Evolutionary conservation across 2,888 invertebrate species (phyloP).

Genomic region (Sicus ferrugineus): DNA sequence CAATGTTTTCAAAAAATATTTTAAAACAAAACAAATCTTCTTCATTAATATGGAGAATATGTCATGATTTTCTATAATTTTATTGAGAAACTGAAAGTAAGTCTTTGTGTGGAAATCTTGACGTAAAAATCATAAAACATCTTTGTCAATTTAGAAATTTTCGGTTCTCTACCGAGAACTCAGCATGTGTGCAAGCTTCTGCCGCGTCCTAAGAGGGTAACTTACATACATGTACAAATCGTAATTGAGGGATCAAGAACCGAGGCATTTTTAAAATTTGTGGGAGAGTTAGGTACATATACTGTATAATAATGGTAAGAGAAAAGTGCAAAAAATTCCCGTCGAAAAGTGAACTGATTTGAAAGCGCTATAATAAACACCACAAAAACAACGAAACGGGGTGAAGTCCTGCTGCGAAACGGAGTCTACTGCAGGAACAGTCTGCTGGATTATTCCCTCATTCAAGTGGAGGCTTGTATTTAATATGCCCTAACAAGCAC

Average conservation of each 20-base stretch:
- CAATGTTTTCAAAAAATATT: too few relatives aligned
- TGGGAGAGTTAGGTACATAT: constrained; percentile 50
- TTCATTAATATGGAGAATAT: too few relatives aligned
- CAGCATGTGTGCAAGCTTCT: too few relatives aligned
- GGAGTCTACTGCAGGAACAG: neutral
- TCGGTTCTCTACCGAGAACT: too few relatives aligned
- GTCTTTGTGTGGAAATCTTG: too few relatives aligned
- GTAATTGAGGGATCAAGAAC: constrained; percentile 58
- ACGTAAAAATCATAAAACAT: too few relatives aligned
- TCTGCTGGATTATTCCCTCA: constrained; percentile 20
- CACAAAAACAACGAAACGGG: constrained; percentile 10
- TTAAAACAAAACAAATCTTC: too few relatives aligned
- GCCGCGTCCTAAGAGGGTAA: neutral
- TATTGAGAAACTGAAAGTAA: too few relatives aligned
- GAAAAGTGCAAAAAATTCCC: constrained; percentile 7
- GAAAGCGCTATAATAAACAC: constrained; percentile 31
- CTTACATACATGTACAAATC: constrained; percentile 12
- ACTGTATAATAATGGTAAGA: constrained; percentile 13
- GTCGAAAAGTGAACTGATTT: constrained; percentile 27
- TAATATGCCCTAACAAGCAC: constrained; percentile 32
- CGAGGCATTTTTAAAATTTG: constrained; percentile 51
- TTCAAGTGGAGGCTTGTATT: constrained; percentile 21
- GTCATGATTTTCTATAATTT: too few relatives aligned
- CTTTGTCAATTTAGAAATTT: too few relatives aligned
- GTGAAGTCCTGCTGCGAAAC: constrained; percentile 2